These are phyloP conservation scores for Nanorana parkeri DNA, from an alignment of 2,113 vertebrate species.

Conservation along the genomic window DNA sequence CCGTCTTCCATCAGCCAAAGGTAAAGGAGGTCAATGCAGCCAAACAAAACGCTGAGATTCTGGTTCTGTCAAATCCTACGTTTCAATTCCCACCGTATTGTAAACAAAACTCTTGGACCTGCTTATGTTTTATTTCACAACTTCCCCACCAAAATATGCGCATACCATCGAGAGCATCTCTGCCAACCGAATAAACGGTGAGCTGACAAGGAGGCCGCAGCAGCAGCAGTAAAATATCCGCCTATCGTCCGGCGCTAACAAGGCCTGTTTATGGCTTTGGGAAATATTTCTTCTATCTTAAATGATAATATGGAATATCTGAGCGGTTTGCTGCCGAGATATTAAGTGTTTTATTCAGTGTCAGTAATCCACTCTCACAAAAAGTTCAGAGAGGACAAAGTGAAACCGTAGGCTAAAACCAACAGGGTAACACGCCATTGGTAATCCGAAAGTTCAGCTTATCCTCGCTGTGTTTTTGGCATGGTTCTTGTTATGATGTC, in stretches of 20 bases:
- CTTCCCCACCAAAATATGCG: neutral
- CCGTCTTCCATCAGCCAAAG: neutral
- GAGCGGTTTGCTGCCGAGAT: constrained; percentile 11
- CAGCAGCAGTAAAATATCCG: constrained; percentile 22
- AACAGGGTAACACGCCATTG: constrained; percentile 9
- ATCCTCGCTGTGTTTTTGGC: constrained; percentile 1
- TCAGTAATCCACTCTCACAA: constrained; percentile 45
- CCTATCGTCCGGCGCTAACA: constrained; percentile 7
- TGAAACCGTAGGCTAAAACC: constrained; percentile 39
- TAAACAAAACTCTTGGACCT: constrained; percentile 29
- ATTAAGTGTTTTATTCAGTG: constrained; percentile 41
- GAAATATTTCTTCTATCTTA: constrained; percentile 9
- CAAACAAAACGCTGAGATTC: constrained; percentile 12
- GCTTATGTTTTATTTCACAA: constrained; percentile 31
- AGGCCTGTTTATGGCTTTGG: constrained; percentile 22
- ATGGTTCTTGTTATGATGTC: neutral
- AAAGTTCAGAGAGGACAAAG: constrained; percentile 46
- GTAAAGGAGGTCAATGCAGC: neutral
- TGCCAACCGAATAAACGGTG: constrained; percentile 42
- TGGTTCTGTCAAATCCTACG: neutral
- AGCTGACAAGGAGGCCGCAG: neutral
- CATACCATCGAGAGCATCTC: constrained; percentile 19
- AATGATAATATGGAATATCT: constrained; percentile 23
- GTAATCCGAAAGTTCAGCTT: constrained; percentile 18
- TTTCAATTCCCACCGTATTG: constrained; percentile 37